Percentiles rank a stretch among this genome's conserved stretches.
Conservation (phyloP, 2,888 invertebrate genomes). For the Villa cingulata region DNA sequence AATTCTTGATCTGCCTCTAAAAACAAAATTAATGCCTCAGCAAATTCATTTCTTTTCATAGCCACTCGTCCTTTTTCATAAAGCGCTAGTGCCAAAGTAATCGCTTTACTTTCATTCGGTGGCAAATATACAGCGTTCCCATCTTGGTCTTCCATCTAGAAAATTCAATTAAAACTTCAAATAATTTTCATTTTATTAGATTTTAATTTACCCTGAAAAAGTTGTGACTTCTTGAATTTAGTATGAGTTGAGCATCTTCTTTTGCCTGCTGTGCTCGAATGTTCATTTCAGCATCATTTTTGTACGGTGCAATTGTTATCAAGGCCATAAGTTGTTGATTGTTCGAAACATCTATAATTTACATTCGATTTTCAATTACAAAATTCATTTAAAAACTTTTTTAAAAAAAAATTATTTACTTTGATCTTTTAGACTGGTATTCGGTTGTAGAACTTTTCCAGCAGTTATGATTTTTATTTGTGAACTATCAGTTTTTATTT, state of each 20-base stretch:
- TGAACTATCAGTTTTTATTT: conserved; percentile 30
- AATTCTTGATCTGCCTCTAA: conserved; percentile 66
- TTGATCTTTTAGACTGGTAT: background rate
- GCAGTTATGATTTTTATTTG: conserved; percentile 49
- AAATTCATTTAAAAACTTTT: no score
- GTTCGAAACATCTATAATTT: conserved; percentile 41
- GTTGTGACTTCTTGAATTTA: conserved; percentile 31
- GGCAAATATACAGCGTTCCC: conserved; percentile 62
- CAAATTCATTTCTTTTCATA: conserved; percentile 48
- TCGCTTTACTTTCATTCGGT: conserved; percentile 48
- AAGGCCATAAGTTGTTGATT: conserved; percentile 55
- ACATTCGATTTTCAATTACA: no score
- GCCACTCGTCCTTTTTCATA: conserved; percentile 66
- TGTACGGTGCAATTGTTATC: conserved; percentile 25
- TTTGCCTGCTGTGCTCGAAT: conserved; percentile 42
- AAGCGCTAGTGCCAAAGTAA: conserved; percentile 63
- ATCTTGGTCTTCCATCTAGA: conserved; percentile 62
- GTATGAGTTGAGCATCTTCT: conserved; percentile 42
- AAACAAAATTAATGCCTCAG: conserved; percentile 57
- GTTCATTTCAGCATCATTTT: conserved; percentile 43
- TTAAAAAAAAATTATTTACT: background rate
- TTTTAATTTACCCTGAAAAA: conserved; percentile 1
- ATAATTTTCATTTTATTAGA: no score
- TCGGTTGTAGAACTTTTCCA: conserved; percentile 6
- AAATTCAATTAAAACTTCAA: no score